Evolutionary conservation across 1,140 invertebrate species (phyloP), one percentile per base, ranked within the genome.

Genomic region (Cardiocondyla obscurior): DNA sequence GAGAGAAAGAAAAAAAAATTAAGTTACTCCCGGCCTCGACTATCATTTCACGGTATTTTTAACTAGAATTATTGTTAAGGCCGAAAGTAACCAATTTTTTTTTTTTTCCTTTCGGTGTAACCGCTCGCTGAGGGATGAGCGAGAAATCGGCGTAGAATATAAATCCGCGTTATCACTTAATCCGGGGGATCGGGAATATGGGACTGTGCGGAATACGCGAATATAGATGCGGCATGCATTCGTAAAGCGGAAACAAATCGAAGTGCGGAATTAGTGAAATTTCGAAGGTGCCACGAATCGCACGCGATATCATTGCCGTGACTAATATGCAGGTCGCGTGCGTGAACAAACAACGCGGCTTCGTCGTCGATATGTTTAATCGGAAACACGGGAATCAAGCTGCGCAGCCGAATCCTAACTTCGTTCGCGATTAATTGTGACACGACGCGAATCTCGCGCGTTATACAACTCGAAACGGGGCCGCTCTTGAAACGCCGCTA

Each of bases 351-450:
- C 60, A 67, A 67, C 60, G 1, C 12, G 22, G 74, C 46, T 69
- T 42, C 60, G 33, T 67, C 5, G 57, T 49, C 46, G 74, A 67
- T 46, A 42, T 39, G 62, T 67, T 69, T 69, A 79, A 79, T 79
- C 60, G 46, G n/a, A 53, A 53, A 28, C 6, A 16, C 16, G 60
- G 46, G n/a, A 67, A 77, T 77, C 44, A 46, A 65, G 46, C 28
- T 67, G 74, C 74, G 5, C 53, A 44, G 30, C 16, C 53, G 74
- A 77, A 53, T 67, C 74, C 69, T 79, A 79, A 77, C 44, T 77
- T 77, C 7, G 51, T 53, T 69, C 62, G 10, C 33, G 36, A 69
- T 51, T 67, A 79, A 69, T 55, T 39, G 46, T 22, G 22, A 77
- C 16, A 67, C 19, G 42, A 12, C 22, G 33, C 25, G 36, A n/a